These are phyloP conservation scores for Callyntrura guangdongensis DNA, from an alignment of 2,888 invertebrate species.

Conservation along the genomic window DNA sequence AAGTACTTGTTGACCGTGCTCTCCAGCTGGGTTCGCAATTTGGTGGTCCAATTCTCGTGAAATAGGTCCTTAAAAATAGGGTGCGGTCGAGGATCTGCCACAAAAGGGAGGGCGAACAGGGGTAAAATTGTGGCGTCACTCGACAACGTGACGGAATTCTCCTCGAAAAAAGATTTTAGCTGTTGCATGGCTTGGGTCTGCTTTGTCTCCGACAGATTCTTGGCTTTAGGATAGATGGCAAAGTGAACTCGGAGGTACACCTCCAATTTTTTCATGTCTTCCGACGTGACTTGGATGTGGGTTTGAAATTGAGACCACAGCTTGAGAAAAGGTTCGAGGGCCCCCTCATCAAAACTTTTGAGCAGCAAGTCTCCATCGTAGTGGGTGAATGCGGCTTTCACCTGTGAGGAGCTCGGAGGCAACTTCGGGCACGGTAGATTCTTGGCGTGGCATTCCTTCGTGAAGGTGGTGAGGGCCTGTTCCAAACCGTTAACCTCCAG, in stretches of 20 bases:
- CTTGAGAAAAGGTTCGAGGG: slow-evolving; percentile 79
- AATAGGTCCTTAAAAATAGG: slow-evolving; percentile 87
- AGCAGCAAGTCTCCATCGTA: slow-evolving; percentile 81
- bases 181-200: slow-evolving; percentile 79
- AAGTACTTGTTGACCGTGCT: slow-evolving; percentile 82
- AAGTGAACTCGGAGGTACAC: slow-evolving; percentile 84
- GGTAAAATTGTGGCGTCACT: slow-evolving; percentile 88
- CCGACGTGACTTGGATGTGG: slow-evolving; percentile 83
- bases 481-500: slow-evolving; percentile 83
- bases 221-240: slow-evolving; percentile 82
- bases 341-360: slow-evolving; percentile 82
- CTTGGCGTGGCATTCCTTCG: slow-evolving; percentile 81
- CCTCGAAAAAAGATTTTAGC: slow-evolving; percentile 86
- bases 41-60: slow-evolving; percentile 81
- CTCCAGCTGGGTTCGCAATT: slow-evolving; percentile 82
- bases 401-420: slow-evolving; percentile 43
- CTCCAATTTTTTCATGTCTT: slow-evolving; percentile 84
- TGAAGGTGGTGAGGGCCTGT: slow-evolving; percentile 80
- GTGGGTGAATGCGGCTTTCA: slow-evolving; percentile 81
- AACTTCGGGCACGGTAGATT: slow-evolving; percentile 78
- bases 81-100: slow-evolving; percentile 87
- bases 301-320: slow-evolving; percentile 82
- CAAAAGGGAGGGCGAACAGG: slow-evolving; percentile 88
- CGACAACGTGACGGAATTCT: slow-evolving; percentile 86
- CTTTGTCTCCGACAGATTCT: slow-evolving; percentile 73